Evolutionary conservation across 2,797 vertebrate genomes (phyloP), one percentile per base, ranked within the genome.

Genomic region (Eidolon dupreanum): DNA sequence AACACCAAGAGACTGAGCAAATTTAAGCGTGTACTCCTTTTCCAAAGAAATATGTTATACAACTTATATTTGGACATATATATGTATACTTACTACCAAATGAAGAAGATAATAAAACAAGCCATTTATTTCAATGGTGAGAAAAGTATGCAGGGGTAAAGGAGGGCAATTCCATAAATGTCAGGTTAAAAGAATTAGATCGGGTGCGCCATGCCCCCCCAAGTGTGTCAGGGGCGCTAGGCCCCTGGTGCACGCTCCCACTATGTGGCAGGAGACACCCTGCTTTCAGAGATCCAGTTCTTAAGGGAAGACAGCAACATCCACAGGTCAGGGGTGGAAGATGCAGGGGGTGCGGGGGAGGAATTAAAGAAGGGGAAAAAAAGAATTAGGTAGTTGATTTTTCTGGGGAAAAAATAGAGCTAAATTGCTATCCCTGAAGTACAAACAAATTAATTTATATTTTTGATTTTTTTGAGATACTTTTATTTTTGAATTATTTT

Each of bases 21-120:
- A 90, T 87, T 53, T 57, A 63, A 75, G 24, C 61, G 10, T 81
- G 33, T 20, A 63, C 33, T 70, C 22, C 49, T 95, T 86, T 90
- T 71, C 24, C 65, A 94, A 74, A 89, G 49, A 53, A 96, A 61
- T 83, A 66, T 86, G n/a, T 89, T 66, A n/a, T 28, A 2, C 91
- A 6, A 46, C 53, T 87, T 87, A 28, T 77, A 91, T 77, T 74
- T 51, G 51, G 4, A 19, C 51, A 78, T 83, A 20, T 31, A 36
- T 59, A 26, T 22, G 6, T 51, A 55, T 51, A 70, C 22, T 70
- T 85, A 90, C 17, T 63, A 86, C 5, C 24, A 90, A 85, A 92
- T 90, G 41, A 82, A 59, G 61, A 75, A 88, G 38, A 77, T 57
- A 87, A 31, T 70, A 11, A 91, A 61, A 74, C 8, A 43, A 55